A percentile compares a stretch with the other conserved stretches of the same genome.
These are phyloP conservation scores for Gibbula magus DNA, from an alignment of 2,888 invertebrate genomes.

Conservation along the genomic window DNA sequence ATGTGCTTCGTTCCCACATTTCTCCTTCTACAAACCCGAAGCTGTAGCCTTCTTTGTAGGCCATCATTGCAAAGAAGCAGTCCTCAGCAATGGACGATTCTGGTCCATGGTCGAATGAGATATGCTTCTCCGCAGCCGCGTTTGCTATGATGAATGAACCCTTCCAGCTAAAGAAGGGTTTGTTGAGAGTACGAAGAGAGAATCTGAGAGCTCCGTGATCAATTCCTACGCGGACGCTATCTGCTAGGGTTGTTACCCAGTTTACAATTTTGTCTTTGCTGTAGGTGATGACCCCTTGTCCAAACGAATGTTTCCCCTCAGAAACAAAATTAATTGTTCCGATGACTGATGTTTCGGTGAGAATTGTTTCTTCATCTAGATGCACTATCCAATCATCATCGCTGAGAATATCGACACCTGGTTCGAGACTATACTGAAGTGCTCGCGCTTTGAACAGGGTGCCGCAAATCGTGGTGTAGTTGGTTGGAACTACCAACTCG, in stretches of 20 bases:
- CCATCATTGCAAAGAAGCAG: conserved; percentile 63
- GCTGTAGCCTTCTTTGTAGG: conserved; percentile 56
- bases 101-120: conserved; percentile 62
- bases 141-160: conserved; percentile 62
- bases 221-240: conserved; percentile 58
- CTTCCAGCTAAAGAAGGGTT: conserved; percentile 63
- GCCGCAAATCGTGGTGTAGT: conserved; percentile 52
- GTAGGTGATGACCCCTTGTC: conserved; percentile 66
- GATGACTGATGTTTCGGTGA: conserved; percentile 65
- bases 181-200: conserved; percentile 51
- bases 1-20: conserved; percentile 65
- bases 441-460: conserved; percentile 64
- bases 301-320: conserved; percentile 59
- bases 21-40: conserved; percentile 65
- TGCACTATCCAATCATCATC: conserved; percentile 70
- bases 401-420: conserved; percentile 53
- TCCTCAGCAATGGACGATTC: conserved; percentile 67
- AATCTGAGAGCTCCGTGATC: conserved; percentile 57
- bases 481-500: conserved; percentile 60
- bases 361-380: conserved; percentile 67
- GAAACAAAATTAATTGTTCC: conserved; percentile 68
- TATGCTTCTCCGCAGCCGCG: conserved; percentile 53
- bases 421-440: conserved; percentile 62
- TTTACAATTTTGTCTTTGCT: conserved; percentile 59
- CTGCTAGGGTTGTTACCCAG: conserved; percentile 60